Evolutionary conservation across 2,113 vertebrate species (phyloP).

Genomic region (Eurystomus gularis): DNA sequence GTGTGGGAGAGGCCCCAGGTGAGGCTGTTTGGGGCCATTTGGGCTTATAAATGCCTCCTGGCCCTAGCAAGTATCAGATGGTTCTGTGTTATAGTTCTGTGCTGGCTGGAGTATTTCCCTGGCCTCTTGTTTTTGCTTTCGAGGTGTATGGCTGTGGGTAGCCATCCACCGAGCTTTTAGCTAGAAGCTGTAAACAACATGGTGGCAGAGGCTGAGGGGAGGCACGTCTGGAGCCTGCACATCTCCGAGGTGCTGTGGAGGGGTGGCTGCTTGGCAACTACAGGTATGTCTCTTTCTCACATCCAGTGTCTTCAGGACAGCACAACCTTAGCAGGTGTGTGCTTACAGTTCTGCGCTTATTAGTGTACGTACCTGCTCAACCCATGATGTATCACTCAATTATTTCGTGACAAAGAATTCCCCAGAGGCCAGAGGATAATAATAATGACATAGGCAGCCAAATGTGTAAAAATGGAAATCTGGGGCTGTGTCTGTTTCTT

Average conservation of each 20-base stretch:
- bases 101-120: fast-evolving
- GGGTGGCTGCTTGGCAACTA: too few species aligned
- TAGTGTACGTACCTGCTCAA: not conserved
- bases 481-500: not conserved
- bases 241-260: fast-evolving
- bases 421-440: too few species aligned
- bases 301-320: fast-evolving
- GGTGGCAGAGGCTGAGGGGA: not conserved
- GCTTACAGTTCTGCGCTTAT: not conserved
- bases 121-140: fast-evolving
- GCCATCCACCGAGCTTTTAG: not conserved
- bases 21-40: not conserved
- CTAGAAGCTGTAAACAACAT: fast-evolving
- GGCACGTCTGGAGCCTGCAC: fast-evolving
- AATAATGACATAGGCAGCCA: too few species aligned
- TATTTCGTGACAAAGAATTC: not conserved
- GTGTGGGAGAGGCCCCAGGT: fast-evolving
- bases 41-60: not conserved
- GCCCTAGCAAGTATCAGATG: not conserved
- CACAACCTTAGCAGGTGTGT: fast-evolving
- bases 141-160: fast-evolving
- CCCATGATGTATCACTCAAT: not conserved
- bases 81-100: fast-evolving
- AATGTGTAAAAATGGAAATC: not conserved
- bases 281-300: not conserved